Conservation (phyloP, 30 jellyfish, hydroid and myxozoan species). For the Aurelia aurita region DNA sequence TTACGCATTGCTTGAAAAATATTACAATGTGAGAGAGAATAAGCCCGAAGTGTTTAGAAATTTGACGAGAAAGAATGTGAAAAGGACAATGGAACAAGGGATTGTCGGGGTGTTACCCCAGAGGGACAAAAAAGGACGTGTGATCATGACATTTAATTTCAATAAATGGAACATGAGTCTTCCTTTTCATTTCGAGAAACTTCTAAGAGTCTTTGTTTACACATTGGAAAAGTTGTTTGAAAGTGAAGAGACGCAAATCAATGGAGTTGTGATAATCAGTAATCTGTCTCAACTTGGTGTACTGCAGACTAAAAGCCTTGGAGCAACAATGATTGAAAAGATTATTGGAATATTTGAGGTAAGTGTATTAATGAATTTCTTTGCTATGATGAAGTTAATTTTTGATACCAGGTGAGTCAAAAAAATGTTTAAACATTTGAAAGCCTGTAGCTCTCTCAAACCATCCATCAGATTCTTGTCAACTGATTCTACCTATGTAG, state of each 20-base stretch:
- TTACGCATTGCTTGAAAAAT: conserved; percentile 74
- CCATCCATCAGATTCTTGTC: too few species aligned
- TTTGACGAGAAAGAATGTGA: conserved; percentile 91
- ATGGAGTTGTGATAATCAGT: conserved; percentile 92
- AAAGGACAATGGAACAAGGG: conserved; percentile 96
- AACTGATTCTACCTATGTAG: too few species aligned
- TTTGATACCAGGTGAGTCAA: too few species aligned
- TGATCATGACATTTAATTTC: conserved; percentile 79
- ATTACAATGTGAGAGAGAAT: conserved; percentile 89
- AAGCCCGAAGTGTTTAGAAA: conserved; percentile 98
- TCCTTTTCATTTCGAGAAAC: conserved; percentile 96
- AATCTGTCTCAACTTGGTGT: conserved; percentile 92
- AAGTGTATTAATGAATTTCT: not conserved
- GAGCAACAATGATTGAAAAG: conserved; percentile 93
- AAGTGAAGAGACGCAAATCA: conserved; percentile 96
- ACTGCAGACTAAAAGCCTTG: conserved; percentile 91
- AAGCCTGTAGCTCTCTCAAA: too few species aligned
- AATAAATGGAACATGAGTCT: conserved; percentile 93
- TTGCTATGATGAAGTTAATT: too few species aligned
- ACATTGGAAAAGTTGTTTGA: conserved; percentile 94
- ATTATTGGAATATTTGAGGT: conserved; percentile 85
- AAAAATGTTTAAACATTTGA: too few species aligned
- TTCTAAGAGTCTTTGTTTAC: conserved; percentile 95
- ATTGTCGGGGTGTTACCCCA: conserved; percentile 98
- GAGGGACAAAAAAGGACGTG: conserved; percentile 98